phyloP scores from a whole-genome alignment of 2,888 invertebrate species.

The Epiblema foenella region DNA sequence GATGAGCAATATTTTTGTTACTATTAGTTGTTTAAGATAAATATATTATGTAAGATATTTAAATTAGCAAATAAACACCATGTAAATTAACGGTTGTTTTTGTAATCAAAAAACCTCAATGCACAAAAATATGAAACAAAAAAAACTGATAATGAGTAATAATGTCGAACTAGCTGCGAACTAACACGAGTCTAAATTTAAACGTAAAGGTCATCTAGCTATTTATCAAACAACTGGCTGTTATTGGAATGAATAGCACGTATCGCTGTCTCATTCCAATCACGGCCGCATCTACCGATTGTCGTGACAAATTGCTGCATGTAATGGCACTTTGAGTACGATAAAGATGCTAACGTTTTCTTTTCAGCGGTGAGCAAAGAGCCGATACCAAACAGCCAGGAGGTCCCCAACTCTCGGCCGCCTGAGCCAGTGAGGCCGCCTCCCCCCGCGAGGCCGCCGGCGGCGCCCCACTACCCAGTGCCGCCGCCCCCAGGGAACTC shows the following conservation, averaged over 20 bases:
- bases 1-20: conserved; percentile 81
- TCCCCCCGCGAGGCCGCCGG: conserved; percentile 63
- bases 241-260: no score
- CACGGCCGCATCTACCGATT: no score
- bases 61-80: conserved; percentile 76
- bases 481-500: conserved; percentile 61
- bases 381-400: conserved; percentile 60
- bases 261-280: no score
- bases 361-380: conserved; percentile 68
- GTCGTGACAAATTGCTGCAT: no score
- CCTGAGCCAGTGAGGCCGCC: conserved; percentile 73
- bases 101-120: conserved; percentile 45
- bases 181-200: not conserved
- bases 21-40: conserved; percentile 69
- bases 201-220: not conserved
- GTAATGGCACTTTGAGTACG: not conserved
- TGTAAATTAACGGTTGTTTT: conserved; percentile 65
- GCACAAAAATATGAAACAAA: conserved; percentile 14
- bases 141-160: conserved; percentile 23
- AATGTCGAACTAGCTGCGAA: conserved; percentile 22
- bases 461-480: conserved; percentile 66
- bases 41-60: conserved; percentile 70
- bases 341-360: conserved; percentile 29
- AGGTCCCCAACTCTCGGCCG: conserved; percentile 65
- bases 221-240: no score